A percentile compares a stretch with the other conserved stretches of the same genome.
Evolutionary conservation across 2,888 invertebrate species (phyloP).

Genomic region (Eristalinus aeneus): DNA sequence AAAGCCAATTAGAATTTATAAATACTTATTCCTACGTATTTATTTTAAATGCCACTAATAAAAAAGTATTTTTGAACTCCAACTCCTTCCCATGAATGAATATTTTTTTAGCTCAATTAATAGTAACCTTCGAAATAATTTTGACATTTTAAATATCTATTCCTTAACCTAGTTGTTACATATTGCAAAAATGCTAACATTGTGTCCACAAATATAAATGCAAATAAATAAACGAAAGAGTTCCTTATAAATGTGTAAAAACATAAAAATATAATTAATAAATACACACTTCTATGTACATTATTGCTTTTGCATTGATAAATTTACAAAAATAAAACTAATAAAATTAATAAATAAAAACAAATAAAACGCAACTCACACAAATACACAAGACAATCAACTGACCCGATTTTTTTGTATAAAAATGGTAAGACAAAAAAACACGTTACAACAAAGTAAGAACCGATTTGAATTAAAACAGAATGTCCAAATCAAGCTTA

Average conservation of each 20-base stretch:
- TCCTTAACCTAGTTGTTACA: background rate
- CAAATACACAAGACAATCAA: slow-evolving; percentile 71
- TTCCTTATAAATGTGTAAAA: slow-evolving; percentile 67
- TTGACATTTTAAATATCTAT: background rate
- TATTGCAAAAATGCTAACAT: slow-evolving; percentile 3
- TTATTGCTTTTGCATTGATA: slow-evolving; percentile 66
- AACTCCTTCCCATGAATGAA: background rate
- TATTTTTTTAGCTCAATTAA: slow-evolving; percentile 63
- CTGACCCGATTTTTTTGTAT: slow-evolving; percentile 56
- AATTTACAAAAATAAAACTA: slow-evolving; percentile 23
- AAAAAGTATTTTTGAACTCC: no score
- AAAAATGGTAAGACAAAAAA: slow-evolving; percentile 17
- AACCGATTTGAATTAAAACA: slow-evolving; percentile 30
- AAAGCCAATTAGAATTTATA: no score
- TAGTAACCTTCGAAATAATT: slow-evolving; percentile 26
- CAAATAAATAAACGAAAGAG: slow-evolving; percentile 48
- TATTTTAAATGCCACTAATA: no score
- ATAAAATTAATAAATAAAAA: slow-evolving; percentile 12
- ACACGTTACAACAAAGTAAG: slow-evolving; percentile 16
- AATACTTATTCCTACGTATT: no score
- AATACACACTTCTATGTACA: slow-evolving; percentile 51
- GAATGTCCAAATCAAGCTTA: slow-evolving; percentile 51
- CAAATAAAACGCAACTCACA: slow-evolving; percentile 60
- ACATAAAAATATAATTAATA: slow-evolving; percentile 32
- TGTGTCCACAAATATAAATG: slow-evolving; percentile 13